Conservation (phyloP, 2,797 vertebrate genomes). For the Thamnophis elegans region DNA sequence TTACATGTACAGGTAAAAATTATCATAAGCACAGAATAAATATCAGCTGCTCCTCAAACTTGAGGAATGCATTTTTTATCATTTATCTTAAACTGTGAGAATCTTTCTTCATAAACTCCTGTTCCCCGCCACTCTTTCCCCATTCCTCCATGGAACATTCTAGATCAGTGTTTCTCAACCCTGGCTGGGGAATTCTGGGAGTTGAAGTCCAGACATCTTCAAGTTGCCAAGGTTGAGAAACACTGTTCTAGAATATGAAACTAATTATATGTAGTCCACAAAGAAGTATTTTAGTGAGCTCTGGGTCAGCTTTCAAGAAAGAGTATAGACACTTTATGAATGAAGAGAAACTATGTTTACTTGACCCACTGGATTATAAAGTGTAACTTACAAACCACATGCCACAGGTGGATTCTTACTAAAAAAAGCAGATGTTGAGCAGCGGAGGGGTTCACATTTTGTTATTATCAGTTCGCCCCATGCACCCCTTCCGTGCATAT, state of each 20-base stretch:
- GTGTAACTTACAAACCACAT: neutral
- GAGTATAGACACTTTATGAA: neutral
- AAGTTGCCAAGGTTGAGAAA: too few relatives aligned
- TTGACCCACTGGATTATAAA: neutral
- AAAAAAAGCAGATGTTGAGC: neutral
- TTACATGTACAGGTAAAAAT: slow-evolving; percentile 82
- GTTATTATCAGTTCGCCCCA: too few relatives aligned
- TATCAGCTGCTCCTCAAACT: neutral
- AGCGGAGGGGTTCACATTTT: too few relatives aligned
- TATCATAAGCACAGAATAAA: neutral
- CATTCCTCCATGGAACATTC: neutral
- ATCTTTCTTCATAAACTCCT: neutral
- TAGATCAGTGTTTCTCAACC: neutral
- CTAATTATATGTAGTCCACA: neutral
- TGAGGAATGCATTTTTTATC: neutral
- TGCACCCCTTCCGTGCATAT: too few relatives aligned
- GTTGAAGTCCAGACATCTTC: too few relatives aligned
- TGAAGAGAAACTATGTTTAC: neutral
- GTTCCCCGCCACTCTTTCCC: neutral
- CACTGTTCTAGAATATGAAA: neutral
- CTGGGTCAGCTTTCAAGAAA: neutral
- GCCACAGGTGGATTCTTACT: neutral
- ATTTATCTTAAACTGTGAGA: neutral
- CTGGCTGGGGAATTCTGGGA: too few relatives aligned
- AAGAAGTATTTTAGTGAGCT: neutral